Evolutionary conservation across 2,797 vertebrate species (phyloP), one percentile per base, ranked within the genome.

Genomic region (Sarcophilus harrisii): DNA sequence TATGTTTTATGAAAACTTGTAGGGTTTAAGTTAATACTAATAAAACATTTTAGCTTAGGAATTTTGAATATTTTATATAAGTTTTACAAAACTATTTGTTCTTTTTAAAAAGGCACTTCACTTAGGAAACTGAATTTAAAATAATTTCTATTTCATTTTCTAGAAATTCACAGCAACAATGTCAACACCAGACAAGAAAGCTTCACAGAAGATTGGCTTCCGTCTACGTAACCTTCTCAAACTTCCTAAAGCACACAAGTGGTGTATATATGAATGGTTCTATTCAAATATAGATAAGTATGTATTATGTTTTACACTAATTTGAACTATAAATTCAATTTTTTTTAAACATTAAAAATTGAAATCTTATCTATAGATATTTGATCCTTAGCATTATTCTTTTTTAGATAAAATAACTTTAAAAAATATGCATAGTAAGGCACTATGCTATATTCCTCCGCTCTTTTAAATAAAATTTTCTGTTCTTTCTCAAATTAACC

Each of bases 241-340:
- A 96, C 99, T 99, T 93, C 99, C 99, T 95, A 99, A 99, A 99
- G 99, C 99, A 92, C 99, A 99, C 98, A 99, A 99, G 98, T 99
- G 99, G 99, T 99, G 99, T 98, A 99, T 99, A 98, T 99, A 99
- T 1, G 99, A 99, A 98, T 99, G 99, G 99, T 99, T 99, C 99
- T 99, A 99, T 98, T 99, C 99, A 93, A 99, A 99, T 97, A 99
- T 99, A 96, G 99, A 99, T 99, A 99, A 99, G 99, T 99, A 99
- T 97, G 99, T 99, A 93, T 98, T 94, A 0, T 90, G 73, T 96
- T 87, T 97, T 45, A 0, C 87, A 11, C 93, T 12, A 55, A 60
- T 52, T 91, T 93, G 45, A 94, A 59, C 32, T 55, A 90, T 57
- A 95, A 93, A 60, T 92, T 91, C 92, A 95, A 94, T n/a, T 32